Percentiles rank a stretch among this genome's conserved stretches.
These are phyloP conservation scores for Sceloporus tristichus DNA, from an alignment of 2,113 vertebrate species.

Conservation along the genomic window DNA sequence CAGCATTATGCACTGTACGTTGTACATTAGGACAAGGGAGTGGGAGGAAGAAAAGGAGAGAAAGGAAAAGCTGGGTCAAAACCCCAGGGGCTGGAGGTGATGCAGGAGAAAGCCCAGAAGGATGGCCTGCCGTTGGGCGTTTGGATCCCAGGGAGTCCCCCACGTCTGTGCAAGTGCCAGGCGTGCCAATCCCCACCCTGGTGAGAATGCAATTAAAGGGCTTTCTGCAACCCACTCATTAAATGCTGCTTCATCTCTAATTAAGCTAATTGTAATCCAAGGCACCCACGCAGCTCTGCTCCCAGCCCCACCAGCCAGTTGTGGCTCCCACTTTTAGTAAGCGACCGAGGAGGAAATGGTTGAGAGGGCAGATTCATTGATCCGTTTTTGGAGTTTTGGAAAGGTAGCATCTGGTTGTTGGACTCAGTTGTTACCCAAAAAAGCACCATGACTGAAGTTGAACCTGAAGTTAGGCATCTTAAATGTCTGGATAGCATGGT, in stretches of 20 bases:
- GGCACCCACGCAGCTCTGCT: neutral
- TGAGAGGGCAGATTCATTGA: neutral
- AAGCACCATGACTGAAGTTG: neutral
- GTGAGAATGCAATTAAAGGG: neutral
- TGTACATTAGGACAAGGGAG: neutral
- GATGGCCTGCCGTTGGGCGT: no score
- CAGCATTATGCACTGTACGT: no score
- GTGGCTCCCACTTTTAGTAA: neutral
- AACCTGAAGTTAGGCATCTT: neutral
- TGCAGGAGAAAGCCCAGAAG: no score
- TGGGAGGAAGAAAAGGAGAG: no score
- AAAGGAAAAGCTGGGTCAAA: neutral
- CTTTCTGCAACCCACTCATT: conserved; percentile 27
- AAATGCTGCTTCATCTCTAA: conserved; percentile 35
- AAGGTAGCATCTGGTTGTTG: no score
- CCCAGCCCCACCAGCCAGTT: neutral
- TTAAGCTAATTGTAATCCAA: conserved; percentile 18
- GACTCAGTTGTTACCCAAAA: neutral
- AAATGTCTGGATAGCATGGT: neutral
- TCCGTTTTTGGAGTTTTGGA: neutral
- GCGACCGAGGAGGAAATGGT: neutral
- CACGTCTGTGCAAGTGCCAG: neutral
- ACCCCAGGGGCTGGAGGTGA: neutral
- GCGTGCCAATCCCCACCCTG: neutral
- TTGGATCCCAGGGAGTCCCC: no score